Base-by-base conservation (phyloP, 2,113 vertebrate species). In the Pteruthius melanotis region DNA sequence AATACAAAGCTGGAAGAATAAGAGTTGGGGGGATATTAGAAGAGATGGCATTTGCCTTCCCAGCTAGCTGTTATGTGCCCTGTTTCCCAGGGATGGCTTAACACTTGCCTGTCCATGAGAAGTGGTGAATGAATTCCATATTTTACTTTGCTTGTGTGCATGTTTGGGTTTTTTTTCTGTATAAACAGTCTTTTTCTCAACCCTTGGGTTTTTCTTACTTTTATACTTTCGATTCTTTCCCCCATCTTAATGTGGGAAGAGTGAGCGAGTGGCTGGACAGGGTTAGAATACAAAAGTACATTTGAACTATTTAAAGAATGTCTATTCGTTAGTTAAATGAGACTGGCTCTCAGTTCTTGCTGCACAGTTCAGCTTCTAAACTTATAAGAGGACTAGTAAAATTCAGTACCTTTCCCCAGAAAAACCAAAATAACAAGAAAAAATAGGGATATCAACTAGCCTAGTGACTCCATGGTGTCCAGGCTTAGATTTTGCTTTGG, bases 191-290 rank as follows among this genome's bases (percentile, higher is more conserved):
- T 28, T 40, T 72, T 37, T 30, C 30, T 68, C 27, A 74, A 17
- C 3, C 5, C 15, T 33, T 0, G 0, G 13, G 5, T 17, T 47
- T 71, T 89, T 68, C 47, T 68, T 40, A 30, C 7, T 61, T 71
- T 61, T 52, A 26, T 13, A 2, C 5, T 60, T 81, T 40, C 4
- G 2, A 35, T 77, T 42, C 3, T 56, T 1, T 57, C 8, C 6
- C 22, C 15, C 4, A 6, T 42, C 12, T 27, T 57, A n/a, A 22
- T 31, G 10, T 19, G 4, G 3, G 2, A 30, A 22, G 9, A 53
- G 1, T 54, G 13, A 71, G 22, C 0, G 0, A 70, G 33, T 0
- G 0, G 21, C 12, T 80, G 40, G 14, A 45, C 40, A 65, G 33
- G 4, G 5, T 31, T 80, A 65, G 56, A 54, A 23, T 2, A 2